phyloP scores from a whole-genome alignment of 2,113 vertebrate genomes.

The Petaurus breviceps region DNA sequence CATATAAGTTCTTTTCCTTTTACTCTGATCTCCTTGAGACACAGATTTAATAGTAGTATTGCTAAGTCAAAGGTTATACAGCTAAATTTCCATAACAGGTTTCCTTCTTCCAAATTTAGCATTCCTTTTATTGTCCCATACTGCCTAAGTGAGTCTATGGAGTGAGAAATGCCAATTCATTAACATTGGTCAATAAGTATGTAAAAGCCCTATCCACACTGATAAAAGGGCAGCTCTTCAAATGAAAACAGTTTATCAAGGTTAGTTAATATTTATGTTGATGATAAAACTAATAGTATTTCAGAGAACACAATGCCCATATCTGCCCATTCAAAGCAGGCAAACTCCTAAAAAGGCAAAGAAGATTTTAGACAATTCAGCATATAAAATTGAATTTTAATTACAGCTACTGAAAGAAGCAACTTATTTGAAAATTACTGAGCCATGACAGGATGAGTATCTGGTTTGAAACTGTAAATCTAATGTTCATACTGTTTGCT shows the following conservation, averaged over 20 bases:
- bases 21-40: too few species aligned
- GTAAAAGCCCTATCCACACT: too few species aligned
- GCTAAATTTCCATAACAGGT: not conserved
- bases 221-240: not conserved
- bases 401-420: not conserved
- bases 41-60: not conserved
- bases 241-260: not conserved
- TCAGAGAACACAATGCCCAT: not conserved
- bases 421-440: not conserved
- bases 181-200: not conserved
- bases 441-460: too few species aligned
- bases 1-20: too few species aligned
- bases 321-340: not conserved
- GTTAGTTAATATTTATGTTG: not conserved
- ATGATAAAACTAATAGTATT: not conserved
- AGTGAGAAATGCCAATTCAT: not conserved
- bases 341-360: not conserved
- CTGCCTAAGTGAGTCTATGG: too few species aligned
- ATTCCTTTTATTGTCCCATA: too few species aligned
- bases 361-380: not conserved
- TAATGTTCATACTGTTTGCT: not conserved
- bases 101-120: not conserved
- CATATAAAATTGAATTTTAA: not conserved
- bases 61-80: not conserved
- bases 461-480: not conserved